These are phyloP conservation scores for Diploptera punctata DNA, from an alignment of 2,888 invertebrate species.

Conservation along the genomic window DNA sequence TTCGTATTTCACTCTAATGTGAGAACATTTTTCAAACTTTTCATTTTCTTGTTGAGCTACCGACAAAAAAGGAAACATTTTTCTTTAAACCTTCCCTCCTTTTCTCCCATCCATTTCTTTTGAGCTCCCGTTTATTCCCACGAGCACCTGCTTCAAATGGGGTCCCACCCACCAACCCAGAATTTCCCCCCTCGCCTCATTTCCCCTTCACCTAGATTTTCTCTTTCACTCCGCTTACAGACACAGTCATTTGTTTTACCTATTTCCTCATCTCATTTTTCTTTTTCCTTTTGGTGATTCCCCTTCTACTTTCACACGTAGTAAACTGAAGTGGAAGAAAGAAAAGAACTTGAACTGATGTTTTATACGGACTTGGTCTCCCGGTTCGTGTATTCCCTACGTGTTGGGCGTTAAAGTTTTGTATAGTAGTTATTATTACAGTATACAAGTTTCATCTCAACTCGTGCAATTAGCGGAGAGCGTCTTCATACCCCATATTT, in stretches of 20 bases:
- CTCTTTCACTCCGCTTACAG: conserved; percentile 18
- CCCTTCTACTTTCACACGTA: conserved; percentile 36
- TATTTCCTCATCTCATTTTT: conserved; percentile 41
- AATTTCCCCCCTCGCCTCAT: background rate
- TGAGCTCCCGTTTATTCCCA: conserved; percentile 24
- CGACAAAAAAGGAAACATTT: conserved; percentile 21
- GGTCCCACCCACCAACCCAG: too few relatives aligned
- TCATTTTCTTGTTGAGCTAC: background rate
- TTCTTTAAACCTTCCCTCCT: conserved; percentile 31
- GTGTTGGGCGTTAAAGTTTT: too few relatives aligned
- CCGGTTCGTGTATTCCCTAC: too few relatives aligned
- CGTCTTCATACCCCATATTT: too few relatives aligned
- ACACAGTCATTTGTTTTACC: conserved; percentile 40
- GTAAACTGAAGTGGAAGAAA: conserved; percentile 39
- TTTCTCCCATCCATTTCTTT: conserved; percentile 38
- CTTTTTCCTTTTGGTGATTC: conserved; percentile 38
- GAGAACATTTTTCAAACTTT: conserved; percentile 12
- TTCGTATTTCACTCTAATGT: background rate
- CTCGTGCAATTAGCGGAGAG: too few relatives aligned
- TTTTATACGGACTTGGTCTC: conserved; percentile 5
- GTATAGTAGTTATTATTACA: too few relatives aligned
- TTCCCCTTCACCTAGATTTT: conserved; percentile 14
- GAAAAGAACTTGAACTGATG: conserved; percentile 35
- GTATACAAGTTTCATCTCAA: too few relatives aligned
- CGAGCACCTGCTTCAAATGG: conserved; percentile 36